Conservation (phyloP, 2,113 vertebrate genomes). For the Rattus rattus region DNA sequence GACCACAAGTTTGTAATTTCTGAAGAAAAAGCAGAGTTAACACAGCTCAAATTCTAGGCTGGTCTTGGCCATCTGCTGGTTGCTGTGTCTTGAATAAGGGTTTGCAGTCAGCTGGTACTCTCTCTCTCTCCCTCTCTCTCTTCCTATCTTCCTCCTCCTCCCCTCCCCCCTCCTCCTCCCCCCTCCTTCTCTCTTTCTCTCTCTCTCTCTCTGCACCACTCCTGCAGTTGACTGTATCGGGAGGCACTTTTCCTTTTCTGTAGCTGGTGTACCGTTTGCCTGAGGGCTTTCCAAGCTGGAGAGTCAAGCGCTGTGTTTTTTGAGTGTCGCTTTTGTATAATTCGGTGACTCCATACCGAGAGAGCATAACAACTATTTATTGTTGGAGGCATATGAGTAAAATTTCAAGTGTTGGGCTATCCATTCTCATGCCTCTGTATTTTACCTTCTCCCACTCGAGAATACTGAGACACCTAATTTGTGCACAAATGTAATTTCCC, state of each 20-base stretch:
- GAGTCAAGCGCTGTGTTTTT: neutral
- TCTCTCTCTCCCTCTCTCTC: neutral
- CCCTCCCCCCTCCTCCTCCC: too few relatives aligned
- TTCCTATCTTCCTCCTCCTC: neutral
- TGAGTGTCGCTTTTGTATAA: neutral
- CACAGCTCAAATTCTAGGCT: neutral
- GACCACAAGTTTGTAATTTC: neutral
- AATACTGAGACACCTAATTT: neutral
- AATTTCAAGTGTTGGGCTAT: neutral
- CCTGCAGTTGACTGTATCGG: accelerated
- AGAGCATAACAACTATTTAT: neutral
- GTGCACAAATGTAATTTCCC: constrained; percentile 28
- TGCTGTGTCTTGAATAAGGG: neutral
- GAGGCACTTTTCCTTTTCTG: neutral
- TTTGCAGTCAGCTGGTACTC: neutral
- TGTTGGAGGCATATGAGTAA: neutral
- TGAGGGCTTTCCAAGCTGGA: neutral
- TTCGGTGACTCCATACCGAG: neutral
- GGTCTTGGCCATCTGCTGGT: neutral
- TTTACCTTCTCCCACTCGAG: neutral
- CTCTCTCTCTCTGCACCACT: neutral
- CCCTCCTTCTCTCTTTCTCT: neutral
- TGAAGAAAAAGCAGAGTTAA: neutral
- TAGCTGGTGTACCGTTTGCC: neutral
- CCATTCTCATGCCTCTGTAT: neutral